Evolutionary conservation across 2,888 invertebrate genomes (phyloP).

Genomic region (Rhopalosiphum nymphaeae): DNA sequence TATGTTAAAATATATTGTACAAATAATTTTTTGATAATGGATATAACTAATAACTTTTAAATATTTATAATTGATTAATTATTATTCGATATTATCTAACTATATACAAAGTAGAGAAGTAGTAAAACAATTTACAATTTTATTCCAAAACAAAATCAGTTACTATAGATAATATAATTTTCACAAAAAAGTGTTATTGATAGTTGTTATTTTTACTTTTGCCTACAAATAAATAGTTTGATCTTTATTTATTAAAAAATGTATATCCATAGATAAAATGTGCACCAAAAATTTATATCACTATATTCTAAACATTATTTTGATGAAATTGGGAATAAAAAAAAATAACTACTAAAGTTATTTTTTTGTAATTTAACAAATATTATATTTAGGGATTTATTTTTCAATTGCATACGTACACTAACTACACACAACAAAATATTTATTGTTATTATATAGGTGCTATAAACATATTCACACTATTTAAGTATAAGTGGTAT

Average conservation of each 20-base stretch:
- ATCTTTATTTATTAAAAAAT: neutral
- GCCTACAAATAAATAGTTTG: neutral
- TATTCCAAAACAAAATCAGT: neutral
- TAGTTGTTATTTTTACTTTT: neutral
- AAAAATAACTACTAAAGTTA: neutral
- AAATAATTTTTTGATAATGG: no score
- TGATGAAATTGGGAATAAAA: neutral
- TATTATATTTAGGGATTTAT: neutral
- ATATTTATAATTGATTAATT: neutral
- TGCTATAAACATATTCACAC: neutral
- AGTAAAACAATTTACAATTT: neutral
- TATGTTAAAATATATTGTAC: no score
- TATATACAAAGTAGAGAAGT: neutral
- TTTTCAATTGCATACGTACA: neutral
- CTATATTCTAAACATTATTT: neutral
- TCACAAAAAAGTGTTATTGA: neutral
- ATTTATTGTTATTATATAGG: neutral
- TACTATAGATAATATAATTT: neutral
- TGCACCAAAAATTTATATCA: neutral
- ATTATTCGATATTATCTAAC: neutral
- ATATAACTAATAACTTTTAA: neutral
- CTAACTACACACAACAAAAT: neutral
- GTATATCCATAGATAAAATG: no score
- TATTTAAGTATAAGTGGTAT: neutral
- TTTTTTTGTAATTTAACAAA: neutral